Evolutionary conservation across 2,113 vertebrate species (phyloP).

Genomic region (Callipepla squamata): DNA sequence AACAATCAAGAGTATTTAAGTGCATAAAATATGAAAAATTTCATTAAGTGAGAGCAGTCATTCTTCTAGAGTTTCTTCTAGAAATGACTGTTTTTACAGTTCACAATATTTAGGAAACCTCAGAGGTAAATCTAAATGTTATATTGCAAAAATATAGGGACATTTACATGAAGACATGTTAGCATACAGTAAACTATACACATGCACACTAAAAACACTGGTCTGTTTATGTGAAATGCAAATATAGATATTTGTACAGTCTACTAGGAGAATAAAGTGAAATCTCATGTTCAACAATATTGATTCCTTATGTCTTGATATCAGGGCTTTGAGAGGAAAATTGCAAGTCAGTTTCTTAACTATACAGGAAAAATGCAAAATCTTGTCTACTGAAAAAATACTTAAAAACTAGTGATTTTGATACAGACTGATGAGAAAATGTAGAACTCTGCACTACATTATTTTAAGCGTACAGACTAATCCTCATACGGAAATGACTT

Average conservation of each 20-base stretch:
- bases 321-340: background rate
- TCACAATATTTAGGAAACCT: background rate
- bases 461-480: background rate
- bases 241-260: background rate
- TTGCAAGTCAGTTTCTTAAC: background rate
- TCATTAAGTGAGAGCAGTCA: background rate
- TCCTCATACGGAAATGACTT: background rate
- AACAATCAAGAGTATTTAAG: rapidly evolving
- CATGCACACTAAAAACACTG: background rate
- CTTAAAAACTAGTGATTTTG: background rate
- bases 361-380: background rate
- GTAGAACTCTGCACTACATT: background rate
- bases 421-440: background rate
- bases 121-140: background rate
- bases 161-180: background rate
- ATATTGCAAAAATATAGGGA: background rate
- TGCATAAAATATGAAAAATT: background rate
- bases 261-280: background rate
- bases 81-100: background rate
- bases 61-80: background rate
- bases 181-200: background rate
- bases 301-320: background rate
- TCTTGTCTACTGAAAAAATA: background rate
- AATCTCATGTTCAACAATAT: background rate
- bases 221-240: background rate